A percentile compares a stretch with the other conserved stretches of the same genome.
These are phyloP conservation scores for Orius insidiosus DNA, from an alignment of 1,140 invertebrate species.

Conservation along the genomic window DNA sequence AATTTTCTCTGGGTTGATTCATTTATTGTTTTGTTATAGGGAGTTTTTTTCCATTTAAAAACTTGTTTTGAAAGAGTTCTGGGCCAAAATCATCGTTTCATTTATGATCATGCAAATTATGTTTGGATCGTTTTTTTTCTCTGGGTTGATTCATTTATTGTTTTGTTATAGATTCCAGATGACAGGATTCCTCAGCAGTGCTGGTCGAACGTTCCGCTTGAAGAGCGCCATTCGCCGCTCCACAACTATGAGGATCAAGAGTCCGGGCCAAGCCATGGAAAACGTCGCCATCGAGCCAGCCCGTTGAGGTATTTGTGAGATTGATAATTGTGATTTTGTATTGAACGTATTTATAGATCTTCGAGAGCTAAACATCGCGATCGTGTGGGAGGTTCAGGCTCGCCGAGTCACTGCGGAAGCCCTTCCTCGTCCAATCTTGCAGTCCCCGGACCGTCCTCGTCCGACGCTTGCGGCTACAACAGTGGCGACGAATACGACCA, in stretches of 20 bases:
- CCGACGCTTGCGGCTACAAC: conserved; percentile 39
- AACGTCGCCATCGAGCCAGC: conserved; percentile 37
- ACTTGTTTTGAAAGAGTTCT: too few species aligned
- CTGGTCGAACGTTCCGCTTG: conserved; percentile 9
- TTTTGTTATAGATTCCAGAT: conserved; percentile 1
- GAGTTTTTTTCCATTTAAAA: too few species aligned
- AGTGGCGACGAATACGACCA: conserved; percentile 57
- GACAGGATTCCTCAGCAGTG: conserved; percentile 1
- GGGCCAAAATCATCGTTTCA: too few species aligned
- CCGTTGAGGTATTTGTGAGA: conserved; percentile 29
- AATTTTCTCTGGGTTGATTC: too few species aligned
- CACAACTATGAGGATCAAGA: conserved; percentile 24
- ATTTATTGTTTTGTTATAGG: too few species aligned
- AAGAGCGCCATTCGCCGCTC: conserved; percentile 34
- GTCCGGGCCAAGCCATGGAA: conserved; percentile 34
- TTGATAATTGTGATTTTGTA: background rate
- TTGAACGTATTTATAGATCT: conserved; percentile 15
- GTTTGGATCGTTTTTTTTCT: conserved; percentile 2
- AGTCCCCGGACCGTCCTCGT: conserved; percentile 19
- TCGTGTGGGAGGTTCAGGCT: conserved; percentile 24
- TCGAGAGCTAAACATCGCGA: conserved; percentile 4
- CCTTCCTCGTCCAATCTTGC: conserved; percentile 20
- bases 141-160: background rate
- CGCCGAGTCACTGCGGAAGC: conserved; percentile 26
- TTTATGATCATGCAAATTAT: background rate